phyloP scores from a whole-genome alignment of 2,113 vertebrate genomes.

The Pleuronectes platessa region DNA sequence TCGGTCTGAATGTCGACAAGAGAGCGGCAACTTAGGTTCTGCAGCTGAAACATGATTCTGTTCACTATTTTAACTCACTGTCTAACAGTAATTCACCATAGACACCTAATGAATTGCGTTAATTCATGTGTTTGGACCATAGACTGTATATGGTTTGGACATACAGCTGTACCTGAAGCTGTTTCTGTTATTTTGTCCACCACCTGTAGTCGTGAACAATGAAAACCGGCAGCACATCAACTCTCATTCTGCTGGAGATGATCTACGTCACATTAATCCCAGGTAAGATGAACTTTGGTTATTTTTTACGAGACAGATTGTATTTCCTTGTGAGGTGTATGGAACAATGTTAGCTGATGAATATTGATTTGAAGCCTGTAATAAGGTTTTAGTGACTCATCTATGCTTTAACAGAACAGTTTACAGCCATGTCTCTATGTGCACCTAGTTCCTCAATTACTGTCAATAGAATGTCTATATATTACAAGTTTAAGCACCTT shows the following conservation, averaged over 20 bases:
- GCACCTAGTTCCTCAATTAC: background rate
- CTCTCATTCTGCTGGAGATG: conserved; percentile 18
- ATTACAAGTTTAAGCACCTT: too few species aligned
- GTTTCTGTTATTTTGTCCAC: background rate
- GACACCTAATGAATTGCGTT: background rate
- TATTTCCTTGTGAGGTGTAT: background rate
- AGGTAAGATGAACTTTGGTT: conserved; percentile 36
- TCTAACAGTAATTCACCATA: background rate
- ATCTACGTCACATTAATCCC: conserved; percentile 30
- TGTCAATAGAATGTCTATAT: background rate
- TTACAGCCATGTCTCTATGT: too few species aligned
- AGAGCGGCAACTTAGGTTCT: background rate
- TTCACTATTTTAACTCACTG: background rate
- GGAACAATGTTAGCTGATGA: background rate
- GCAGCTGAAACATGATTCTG: background rate
- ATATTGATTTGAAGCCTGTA: too few species aligned
- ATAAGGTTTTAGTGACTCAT: too few species aligned
- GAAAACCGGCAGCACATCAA: background rate
- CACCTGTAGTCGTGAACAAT: conserved; percentile 9
- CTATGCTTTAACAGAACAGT: background rate
- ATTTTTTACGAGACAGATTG: background rate
- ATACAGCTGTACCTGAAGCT: background rate
- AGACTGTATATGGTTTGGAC: too few species aligned
- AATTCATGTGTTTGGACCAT: too few species aligned
- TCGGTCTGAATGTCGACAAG: background rate